phyloP scores from a whole-genome alignment of 2,797 vertebrate genomes.

The Thripadectes ignobilis region DNA sequence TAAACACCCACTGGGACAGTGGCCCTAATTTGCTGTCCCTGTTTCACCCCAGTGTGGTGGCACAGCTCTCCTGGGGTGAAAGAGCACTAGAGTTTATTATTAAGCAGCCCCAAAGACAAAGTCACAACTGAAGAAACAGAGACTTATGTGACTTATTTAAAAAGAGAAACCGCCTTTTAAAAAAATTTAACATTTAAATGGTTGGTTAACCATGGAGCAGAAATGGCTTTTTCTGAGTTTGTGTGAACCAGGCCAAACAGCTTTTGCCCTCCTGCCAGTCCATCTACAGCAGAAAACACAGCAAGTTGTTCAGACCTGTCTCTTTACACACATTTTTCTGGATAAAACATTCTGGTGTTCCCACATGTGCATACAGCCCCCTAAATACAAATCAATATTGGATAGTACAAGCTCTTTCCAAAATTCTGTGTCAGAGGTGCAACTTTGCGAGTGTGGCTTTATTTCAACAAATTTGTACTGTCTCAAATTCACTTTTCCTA shows the following conservation, averaged over 20 bases:
- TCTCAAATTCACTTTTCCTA: not conserved
- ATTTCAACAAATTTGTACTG: no score
- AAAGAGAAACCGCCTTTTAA: not conserved
- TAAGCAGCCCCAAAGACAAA: slow-evolving; percentile 4
- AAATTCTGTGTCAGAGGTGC: fast-evolving
- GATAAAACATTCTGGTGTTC: not conserved
- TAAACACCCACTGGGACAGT: not conserved
- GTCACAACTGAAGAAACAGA: not conserved
- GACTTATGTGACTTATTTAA: not conserved
- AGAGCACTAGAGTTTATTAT: not conserved
- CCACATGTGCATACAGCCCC: not conserved
- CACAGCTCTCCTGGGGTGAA: not conserved
- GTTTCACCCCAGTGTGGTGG: not conserved
- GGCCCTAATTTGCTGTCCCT: not conserved
- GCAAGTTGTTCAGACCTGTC: not conserved
- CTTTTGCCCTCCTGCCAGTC: not conserved
- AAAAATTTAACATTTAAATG: not conserved
- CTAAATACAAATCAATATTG: fast-evolving
- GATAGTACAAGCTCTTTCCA: not conserved
- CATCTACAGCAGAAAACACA: not conserved
- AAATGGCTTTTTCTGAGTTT: not conserved
- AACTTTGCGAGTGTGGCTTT: fast-evolving
- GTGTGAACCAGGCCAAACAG: not conserved
- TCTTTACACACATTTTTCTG: not conserved
- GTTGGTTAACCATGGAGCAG: not conserved